Evolutionary conservation across 1,140 invertebrate genomes (phyloP).

Genomic region (Hestina assimilis): DNA sequence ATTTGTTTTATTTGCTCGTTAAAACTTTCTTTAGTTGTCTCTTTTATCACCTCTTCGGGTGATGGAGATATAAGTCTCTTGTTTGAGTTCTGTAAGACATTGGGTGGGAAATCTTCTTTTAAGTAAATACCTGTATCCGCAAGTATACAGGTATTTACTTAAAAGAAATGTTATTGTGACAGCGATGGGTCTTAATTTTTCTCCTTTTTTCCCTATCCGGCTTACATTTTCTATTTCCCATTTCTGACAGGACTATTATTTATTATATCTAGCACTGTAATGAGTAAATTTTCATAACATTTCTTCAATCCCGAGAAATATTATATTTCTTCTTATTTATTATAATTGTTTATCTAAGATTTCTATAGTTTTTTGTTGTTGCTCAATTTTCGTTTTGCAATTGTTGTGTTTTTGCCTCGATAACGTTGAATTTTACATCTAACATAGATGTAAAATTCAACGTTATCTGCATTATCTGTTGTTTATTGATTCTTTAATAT

Average conservation of each 20-base stretch:
- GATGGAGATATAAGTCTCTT: constrained; percentile 4
- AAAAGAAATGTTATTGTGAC: neutral
- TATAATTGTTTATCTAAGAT: constrained; percentile 6
- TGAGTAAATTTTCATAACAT: constrained; percentile 4
- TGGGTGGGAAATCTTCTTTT: constrained; percentile 14
- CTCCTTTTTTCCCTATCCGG: constrained; percentile 5
- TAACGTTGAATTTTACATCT: constrained; percentile 29
- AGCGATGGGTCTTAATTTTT: neutral
- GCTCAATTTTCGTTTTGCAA: constrained; percentile 20
- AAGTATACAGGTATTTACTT: neutral
- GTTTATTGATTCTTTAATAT: too few relatives aligned
- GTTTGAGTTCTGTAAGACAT: neutral
- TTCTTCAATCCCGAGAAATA: constrained; percentile 18
- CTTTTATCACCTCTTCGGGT: neutral
- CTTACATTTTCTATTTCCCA: constrained; percentile 8
- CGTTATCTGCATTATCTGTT: too few relatives aligned
- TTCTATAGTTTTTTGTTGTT: constrained; percentile 5
- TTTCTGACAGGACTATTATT: constrained; percentile 3
- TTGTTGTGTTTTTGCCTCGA: constrained; percentile 25
- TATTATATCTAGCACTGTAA: constrained; percentile 6
- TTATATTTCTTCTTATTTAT: constrained; percentile 15
- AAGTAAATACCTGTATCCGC: neutral
- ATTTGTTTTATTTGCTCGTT: constrained; percentile 1
- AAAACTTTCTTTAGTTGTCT: neutral
- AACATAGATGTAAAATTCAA: too few relatives aligned